Conservation (phyloP, 2,888 invertebrate species). For the Agriopis leucophaearia region DNA sequence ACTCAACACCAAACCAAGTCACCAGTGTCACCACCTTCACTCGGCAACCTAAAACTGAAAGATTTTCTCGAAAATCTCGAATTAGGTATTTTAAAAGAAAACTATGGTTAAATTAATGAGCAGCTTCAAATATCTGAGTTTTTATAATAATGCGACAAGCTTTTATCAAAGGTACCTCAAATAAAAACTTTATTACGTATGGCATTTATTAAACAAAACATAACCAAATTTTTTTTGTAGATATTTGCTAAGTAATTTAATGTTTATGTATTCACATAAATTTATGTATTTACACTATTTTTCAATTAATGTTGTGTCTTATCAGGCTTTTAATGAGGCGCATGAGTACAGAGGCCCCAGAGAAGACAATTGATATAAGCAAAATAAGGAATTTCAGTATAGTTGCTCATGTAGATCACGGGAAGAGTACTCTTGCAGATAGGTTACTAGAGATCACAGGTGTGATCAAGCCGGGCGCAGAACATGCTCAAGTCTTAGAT, state of each 20-base stretch:
- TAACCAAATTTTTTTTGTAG: conserved; percentile 22
- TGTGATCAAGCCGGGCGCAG: conserved; percentile 88
- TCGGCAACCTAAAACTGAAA: no score
- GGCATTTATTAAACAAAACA: background rate
- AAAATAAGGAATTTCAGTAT: conserved; percentile 97
- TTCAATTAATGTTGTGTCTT: conserved; percentile 18
- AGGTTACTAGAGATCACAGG: conserved; percentile 97
- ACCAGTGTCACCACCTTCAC: no score
- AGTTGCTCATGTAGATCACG: conserved; percentile 99
- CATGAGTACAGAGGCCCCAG: conserved; percentile 54
- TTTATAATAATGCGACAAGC: conserved; percentile 27
- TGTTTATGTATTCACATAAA: no score
- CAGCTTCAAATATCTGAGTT: conserved; percentile 30
- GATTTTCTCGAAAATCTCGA: no score
- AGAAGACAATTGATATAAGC: conserved; percentile 58
- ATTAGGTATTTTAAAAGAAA: background rate
- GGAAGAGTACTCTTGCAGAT: conserved; percentile 98
- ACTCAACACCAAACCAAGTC: no score
- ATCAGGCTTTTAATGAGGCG: conserved; percentile 49
- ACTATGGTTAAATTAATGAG: conserved; percentile 36
- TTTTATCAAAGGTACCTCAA: conserved; percentile 48
- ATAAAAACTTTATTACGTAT: no score
- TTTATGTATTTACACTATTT: no score
- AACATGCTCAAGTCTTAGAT: conserved; percentile 91
- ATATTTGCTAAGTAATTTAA: no score